A percentile compares a stretch with the other conserved stretches of the same genome.
Evolutionary conservation across 2,888 invertebrate genomes (phyloP).

Genomic region (Andrena chrysosceles): DNA sequence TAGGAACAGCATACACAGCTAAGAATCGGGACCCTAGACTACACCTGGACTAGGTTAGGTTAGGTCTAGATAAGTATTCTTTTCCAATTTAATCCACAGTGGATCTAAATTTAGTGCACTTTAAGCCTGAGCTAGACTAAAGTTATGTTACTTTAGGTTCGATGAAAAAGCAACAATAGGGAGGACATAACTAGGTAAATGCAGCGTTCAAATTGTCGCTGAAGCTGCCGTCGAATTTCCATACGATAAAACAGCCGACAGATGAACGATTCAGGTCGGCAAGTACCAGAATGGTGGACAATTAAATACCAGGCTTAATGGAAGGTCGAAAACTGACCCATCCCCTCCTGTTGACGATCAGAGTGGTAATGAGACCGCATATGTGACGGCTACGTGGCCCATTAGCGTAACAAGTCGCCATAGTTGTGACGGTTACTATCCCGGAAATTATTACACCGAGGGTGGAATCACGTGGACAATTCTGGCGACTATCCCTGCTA

Average conservation of each 20-base stretch:
- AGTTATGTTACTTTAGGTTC: too few relatives aligned
- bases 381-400: conserved; percentile 39
- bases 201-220: neutral
- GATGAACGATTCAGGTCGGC: conserved; percentile 10
- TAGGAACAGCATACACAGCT: too few relatives aligned
- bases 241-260: neutral
- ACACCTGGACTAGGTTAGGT: too few relatives aligned
- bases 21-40: too few relatives aligned
- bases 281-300: neutral
- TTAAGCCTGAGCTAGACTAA: too few relatives aligned
- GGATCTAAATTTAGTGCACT: too few relatives aligned
- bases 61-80: too few relatives aligned
- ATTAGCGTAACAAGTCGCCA: conserved; percentile 58
- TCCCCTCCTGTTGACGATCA: conserved; percentile 26
- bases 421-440: conserved; percentile 57
- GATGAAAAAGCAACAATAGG: too few relatives aligned
- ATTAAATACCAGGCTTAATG: conserved; percentile 31
- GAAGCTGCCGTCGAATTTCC: neutral
- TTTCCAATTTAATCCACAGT: too few relatives aligned
- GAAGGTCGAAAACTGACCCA: conserved; percentile 35
- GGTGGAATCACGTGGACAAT: conserved; percentile 46
- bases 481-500: conserved; percentile 11
- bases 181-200: neutral
- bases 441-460: conserved; percentile 48
- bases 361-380: conserved; percentile 54